Evolutionary conservation across 2,888 invertebrate species (phyloP), one percentile per base, ranked within the genome.

Genomic region (Thyatira batis): DNA sequence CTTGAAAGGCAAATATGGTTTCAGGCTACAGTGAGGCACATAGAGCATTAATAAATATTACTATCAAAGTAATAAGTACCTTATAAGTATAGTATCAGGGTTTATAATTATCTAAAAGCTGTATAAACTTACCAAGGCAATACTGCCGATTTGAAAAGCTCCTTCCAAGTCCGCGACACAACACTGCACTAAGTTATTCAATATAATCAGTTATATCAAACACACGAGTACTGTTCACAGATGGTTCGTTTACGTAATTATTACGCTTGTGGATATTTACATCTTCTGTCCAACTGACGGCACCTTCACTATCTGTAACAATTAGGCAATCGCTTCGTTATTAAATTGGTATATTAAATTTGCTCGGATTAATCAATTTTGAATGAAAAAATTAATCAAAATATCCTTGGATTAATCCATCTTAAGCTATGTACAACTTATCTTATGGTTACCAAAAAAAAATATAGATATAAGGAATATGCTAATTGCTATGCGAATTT

Each of bases 51-150:
- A n/a, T n/a, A n/a, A n/a, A n/a, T n/a, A n/a, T n/a, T n/a, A n/a
- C n/a, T n/a, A n/a, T n/a, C n/a, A n/a, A n/a, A n/a, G n/a, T n/a
- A n/a, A n/a, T n/a, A n/a, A n/a, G n/a, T n/a, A n/a, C n/a, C n/a
- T n/a, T n/a, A n/a, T n/a, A n/a, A n/a, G n/a, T n/a, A n/a, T n/a
- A n/a, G n/a, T n/a, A n/a, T n/a, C n/a, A n/a, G n/a, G n/a, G n/a
- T n/a, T n/a, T n/a, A n/a, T n/a, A 11, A 11, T 11, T 4, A 30
- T n/a, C n/a, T 28, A 5, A 43, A 54, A 44, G 45, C 43, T 25
- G 49, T 50, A 53, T 20, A 11, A 59, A 84, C 86, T 84, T 65
- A 87, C 86, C 85, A 86, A 87, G 82, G 73, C 73, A 76, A 76
- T 61, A 76, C 80, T 69, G 79, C 76, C 74, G 63, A 69, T 64